Conservation (phyloP, 2,797 vertebrate species). For the Chaetophractus vellerosus region DNA sequence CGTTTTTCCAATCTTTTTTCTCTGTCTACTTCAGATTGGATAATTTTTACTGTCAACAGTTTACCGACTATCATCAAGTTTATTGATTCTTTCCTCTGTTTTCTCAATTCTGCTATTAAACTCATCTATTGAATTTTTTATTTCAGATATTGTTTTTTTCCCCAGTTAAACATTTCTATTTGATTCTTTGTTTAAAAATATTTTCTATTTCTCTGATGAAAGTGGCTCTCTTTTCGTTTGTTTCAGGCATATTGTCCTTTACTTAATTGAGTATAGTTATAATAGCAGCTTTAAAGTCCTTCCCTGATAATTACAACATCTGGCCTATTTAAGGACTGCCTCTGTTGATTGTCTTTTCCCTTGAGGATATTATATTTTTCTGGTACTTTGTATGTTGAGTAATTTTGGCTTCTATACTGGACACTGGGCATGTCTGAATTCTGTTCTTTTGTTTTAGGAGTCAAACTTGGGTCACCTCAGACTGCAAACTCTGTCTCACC, state of each 20-base stretch:
- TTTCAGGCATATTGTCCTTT: neutral
- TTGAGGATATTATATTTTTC: neutral
- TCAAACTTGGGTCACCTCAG: neutral
- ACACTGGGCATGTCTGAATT: neutral
- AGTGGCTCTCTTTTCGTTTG: constrained; percentile 11
- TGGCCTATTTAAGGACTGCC: neutral
- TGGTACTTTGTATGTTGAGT: neutral
- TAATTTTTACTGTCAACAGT: neutral
- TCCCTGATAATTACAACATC: neutral
- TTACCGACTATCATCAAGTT: neutral
- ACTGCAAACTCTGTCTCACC: neutral
- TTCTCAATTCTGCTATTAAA: neutral
- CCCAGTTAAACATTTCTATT: constrained; percentile 16
- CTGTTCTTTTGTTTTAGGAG: neutral
- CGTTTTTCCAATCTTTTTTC: neutral
- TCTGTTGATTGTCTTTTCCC: neutral
- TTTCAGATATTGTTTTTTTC: constrained; percentile 43
- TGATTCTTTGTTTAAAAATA: neutral
- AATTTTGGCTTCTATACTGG: neutral
- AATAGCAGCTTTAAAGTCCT: constrained; percentile 17
- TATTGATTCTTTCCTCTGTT: neutral
- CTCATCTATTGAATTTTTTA: neutral
- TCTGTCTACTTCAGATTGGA: constrained; percentile 29
- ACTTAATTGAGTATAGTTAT: neutral
- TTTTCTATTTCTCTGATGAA: constrained; percentile 44